A percentile compares a stretch with the other conserved stretches of the same genome.
Conservation (phyloP, 2,797 vertebrate species). For the Epinephelus awoara region DNA sequence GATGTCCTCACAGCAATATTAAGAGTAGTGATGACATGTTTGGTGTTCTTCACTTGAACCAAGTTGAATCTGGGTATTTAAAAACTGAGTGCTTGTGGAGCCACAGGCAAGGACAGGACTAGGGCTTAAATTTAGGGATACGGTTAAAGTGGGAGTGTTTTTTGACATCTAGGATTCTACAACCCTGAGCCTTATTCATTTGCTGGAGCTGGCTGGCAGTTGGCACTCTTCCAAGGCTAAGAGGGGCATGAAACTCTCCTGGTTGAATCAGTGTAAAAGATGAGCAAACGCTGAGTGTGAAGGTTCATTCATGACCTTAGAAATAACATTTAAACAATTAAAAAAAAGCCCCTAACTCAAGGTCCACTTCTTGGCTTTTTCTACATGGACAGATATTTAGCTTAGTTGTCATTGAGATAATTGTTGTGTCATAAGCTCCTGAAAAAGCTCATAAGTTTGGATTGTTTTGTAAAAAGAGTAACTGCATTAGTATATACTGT, state of each 20-base stretch:
- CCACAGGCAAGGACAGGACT: constrained; percentile 2
- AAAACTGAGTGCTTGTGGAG: constrained; percentile 8
- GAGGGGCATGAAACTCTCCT: not conserved
- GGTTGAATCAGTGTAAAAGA: constrained; percentile 17
- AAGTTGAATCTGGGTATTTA: constrained; percentile 25
- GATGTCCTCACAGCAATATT: constrained; percentile 32
- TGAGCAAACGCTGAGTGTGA: not conserved
- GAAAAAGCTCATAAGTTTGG: not conserved
- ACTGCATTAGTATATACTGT: not conserved
- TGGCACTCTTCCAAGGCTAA: not conserved
- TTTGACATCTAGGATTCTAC: not conserved
- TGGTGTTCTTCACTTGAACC: constrained; percentile 44
- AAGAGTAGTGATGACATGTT: constrained; percentile 27
- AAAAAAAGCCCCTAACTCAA: not conserved
- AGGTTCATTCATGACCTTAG: constrained; percentile 25
- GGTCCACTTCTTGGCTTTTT: not conserved
- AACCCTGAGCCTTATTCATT: not conserved
- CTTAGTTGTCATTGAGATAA: not conserved
- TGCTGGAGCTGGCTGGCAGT: not conserved
- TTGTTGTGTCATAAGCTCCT: not conserved
- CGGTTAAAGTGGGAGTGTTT: not conserved
- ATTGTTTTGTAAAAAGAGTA: not conserved
- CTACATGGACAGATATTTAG: not conserved
- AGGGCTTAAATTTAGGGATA: not conserved
- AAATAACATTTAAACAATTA: constrained; percentile 14